Conservation (phyloP, 1,140 invertebrate genomes). For the Hylaeus volcanicus region DNA sequence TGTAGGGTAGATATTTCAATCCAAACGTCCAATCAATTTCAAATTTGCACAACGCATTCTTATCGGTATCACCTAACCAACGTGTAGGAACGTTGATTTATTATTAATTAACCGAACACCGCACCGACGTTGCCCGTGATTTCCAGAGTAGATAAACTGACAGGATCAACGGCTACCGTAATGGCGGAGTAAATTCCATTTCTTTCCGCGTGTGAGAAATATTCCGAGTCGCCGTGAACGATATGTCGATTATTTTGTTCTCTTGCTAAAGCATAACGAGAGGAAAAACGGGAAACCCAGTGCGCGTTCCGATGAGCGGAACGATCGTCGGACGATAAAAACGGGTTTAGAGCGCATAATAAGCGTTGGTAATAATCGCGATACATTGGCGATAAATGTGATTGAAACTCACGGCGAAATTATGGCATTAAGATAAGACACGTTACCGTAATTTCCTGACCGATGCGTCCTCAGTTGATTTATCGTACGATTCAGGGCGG, state of each 20-base stretch:
- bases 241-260: background rate
- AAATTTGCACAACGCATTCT: too few relatives aligned
- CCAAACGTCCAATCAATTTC: too few relatives aligned
- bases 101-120: too few relatives aligned
- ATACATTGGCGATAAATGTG: conserved; percentile 14
- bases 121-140: too few relatives aligned
- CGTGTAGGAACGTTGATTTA: too few relatives aligned
- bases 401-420: conserved; percentile 37
- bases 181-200: background rate
- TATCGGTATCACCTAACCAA: too few relatives aligned
- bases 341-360: conserved; percentile 28
- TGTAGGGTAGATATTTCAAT: too few relatives aligned
- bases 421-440: conserved; percentile 26
- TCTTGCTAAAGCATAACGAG: background rate
- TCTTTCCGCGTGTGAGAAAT: background rate
- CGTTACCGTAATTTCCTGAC: conserved; percentile 30
- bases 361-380: conserved; percentile 24
- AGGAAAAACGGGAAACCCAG: conserved; percentile 12
- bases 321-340: conserved; percentile 23
- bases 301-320: background rate
- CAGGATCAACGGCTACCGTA: too few relatives aligned
- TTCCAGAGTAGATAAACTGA: too few relatives aligned
- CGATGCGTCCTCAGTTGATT: conserved; percentile 26
- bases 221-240: too few relatives aligned
- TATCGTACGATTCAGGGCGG: background rate